phyloP scores from a whole-genome alignment of 2,888 invertebrate species.

The Apocheima hispidaria region DNA sequence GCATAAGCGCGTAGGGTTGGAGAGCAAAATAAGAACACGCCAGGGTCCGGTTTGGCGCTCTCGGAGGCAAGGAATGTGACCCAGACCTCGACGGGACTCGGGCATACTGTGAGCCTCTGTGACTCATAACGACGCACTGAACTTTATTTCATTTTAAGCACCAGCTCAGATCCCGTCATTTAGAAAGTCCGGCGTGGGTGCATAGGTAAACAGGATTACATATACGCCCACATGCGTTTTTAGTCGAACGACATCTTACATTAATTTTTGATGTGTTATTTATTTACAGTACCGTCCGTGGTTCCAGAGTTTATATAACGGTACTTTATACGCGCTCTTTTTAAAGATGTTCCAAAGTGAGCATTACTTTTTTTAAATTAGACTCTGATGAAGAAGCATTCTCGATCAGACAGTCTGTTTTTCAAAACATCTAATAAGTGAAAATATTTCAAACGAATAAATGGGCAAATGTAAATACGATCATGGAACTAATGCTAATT shows the following conservation, averaged over 20 bases:
- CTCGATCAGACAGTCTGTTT: neutral
- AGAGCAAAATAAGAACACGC: conserved; percentile 55
- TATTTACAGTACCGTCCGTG: conserved; percentile 21
- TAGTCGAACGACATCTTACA: conserved; percentile 54
- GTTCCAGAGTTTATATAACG: conserved; percentile 1
- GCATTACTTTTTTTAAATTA: no score
- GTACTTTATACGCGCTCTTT: neutral
- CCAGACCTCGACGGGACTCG: conserved; percentile 77
- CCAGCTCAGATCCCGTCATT: conserved; percentile 63
- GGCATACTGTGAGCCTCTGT: conserved; percentile 49
- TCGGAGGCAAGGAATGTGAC: conserved; percentile 79
- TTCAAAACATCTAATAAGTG: neutral
- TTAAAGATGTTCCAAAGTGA: neutral
- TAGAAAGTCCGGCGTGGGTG: conserved; percentile 80
- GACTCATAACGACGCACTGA: conserved; percentile 70
- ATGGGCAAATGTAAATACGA: neutral
- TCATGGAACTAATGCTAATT: neutral
- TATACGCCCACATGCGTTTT: conserved; percentile 61
- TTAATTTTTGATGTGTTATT: conserved; percentile 41
- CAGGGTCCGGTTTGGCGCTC: conserved; percentile 66
- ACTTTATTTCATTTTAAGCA: conserved; percentile 53
- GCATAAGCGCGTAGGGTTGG: conserved; percentile 56
- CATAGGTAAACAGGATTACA: conserved; percentile 73
- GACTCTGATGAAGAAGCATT: no score
- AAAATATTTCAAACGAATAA: no score